A percentile compares a stretch with the other conserved stretches of the same genome.
Evolutionary conservation across 35 echinoderm and acorn worm species (phyloP).

Genomic region (Strongylocentrotus purpuratus): DNA sequence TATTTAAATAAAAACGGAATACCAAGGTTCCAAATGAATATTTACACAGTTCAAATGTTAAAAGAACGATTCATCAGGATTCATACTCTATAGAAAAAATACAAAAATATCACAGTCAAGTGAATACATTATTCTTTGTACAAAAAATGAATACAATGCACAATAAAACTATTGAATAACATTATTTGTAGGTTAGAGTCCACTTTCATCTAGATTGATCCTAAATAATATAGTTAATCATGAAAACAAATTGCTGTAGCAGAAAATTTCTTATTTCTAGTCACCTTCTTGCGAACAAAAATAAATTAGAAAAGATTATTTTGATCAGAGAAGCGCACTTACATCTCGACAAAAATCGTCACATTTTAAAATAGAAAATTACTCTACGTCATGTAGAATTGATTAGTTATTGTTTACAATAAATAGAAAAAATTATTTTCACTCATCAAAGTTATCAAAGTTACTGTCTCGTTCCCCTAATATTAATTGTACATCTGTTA

Average conservation of each 20-base stretch:
- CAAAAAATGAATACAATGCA: neutral
- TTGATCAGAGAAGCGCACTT: no score
- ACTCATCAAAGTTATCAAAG: no score
- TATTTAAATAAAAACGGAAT: constrained; percentile 10
- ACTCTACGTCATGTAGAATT: neutral
- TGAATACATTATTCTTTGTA: neutral
- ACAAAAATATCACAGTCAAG: neutral
- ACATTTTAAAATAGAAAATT: no score
- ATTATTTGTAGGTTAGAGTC: neutral
- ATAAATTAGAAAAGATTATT: no score
- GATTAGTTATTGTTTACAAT: neutral
- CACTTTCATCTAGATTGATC: neutral
- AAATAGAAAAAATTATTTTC: neutral
- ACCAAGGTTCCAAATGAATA: neutral
- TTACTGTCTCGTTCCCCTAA: no score
- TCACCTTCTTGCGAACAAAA: neutral
- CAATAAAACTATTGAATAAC: neutral
- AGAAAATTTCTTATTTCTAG: neutral
- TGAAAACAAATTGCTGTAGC: neutral
- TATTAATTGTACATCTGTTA: no score
- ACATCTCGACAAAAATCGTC: no score
- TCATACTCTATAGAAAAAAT: neutral
- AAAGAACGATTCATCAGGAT: no score
- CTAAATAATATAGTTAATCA: neutral
- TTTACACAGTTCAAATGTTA: neutral